Percentiles rank a stretch among this genome's conserved stretches.
Conservation (phyloP, 2,113 vertebrate species). For the Mustela lutreola region DNA sequence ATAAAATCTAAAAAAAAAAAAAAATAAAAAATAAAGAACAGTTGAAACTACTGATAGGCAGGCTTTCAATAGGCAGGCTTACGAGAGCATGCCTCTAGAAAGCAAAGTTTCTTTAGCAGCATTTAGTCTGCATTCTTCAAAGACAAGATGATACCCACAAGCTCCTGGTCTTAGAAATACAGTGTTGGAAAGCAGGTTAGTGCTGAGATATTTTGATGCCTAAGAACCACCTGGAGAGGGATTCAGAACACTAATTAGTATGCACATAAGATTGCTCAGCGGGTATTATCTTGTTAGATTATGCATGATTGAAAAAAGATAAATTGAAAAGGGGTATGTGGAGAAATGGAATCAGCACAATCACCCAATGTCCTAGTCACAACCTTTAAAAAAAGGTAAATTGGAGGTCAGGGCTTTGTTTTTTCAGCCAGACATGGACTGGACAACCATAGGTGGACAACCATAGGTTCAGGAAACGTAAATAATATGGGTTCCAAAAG, state of each 20-base stretch:
- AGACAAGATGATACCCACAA: not conserved
- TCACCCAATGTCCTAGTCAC: not conserved
- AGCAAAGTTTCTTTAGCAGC: not conserved
- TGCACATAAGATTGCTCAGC: not conserved
- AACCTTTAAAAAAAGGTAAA: not conserved
- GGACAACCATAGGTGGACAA: not conserved
- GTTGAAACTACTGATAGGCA: not conserved
- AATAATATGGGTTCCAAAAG: not conserved
- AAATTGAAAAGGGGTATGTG: not conserved
- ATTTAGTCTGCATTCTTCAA: slow-evolving; percentile 31
- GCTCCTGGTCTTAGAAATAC: slow-evolving; percentile 41
- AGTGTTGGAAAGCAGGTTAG: not conserved
- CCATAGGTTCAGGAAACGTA: not conserved
- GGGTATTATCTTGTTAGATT: not conserved
- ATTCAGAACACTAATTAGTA: slow-evolving; percentile 31
- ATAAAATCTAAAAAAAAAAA: no score
- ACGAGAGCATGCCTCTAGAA: not conserved
- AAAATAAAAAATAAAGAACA: not conserved
- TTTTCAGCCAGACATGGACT: not conserved
- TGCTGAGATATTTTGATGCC: slow-evolving; percentile 32
- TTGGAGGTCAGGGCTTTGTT: not conserved
- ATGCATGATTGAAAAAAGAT: not conserved
- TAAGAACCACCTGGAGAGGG: not conserved
- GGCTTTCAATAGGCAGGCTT: not conserved
- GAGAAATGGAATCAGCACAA: slow-evolving; percentile 12